Percentiles rank a stretch among this genome's conserved stretches.
Conservation (phyloP, 2,797 vertebrate species). For the Phalloptychus januarius region DNA sequence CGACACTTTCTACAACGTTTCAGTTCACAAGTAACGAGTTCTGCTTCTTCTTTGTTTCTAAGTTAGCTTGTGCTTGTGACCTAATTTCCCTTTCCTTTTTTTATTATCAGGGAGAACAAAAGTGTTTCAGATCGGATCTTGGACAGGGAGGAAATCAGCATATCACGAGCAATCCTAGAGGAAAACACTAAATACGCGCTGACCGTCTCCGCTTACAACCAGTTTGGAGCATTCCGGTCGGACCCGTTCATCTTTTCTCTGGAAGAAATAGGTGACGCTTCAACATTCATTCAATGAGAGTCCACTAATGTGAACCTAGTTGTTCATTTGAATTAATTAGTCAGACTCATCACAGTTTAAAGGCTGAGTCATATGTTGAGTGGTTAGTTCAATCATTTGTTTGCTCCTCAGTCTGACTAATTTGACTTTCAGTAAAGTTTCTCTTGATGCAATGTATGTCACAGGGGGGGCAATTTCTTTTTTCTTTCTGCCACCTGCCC, state of each 20-base stretch:
- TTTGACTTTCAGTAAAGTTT: slow-evolving; percentile 14
- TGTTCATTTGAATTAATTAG: not conserved
- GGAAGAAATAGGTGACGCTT: slow-evolving; percentile 78
- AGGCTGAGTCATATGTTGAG: slow-evolving; percentile 27
- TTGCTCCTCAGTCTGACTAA: slow-evolving; percentile 33
- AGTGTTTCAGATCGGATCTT: slow-evolving; percentile 6
- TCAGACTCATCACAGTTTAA: not conserved
- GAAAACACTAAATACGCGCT: slow-evolving; percentile 61
- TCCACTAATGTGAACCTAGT: not conserved
- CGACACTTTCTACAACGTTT: slow-evolving; percentile 64
- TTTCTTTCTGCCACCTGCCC: not conserved
- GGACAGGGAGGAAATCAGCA: slow-evolving; percentile 8
- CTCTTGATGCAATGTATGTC: slow-evolving; percentile 5
- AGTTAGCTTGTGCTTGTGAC: not conserved
- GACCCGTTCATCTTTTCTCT: slow-evolving; percentile 64
- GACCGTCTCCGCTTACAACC: slow-evolving; percentile 80
- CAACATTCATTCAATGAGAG: not conserved
- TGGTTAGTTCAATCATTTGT: slow-evolving; percentile 6
- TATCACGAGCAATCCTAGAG: slow-evolving; percentile 51
- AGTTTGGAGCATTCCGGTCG: slow-evolving; percentile 77
- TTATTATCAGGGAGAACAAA: slow-evolving; percentile 54
- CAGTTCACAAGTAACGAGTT: slow-evolving; percentile 65
- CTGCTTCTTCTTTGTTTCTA: not conserved
- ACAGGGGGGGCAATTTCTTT: not conserved
- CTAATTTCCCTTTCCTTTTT: not conserved